Evolutionary conservation across 2,888 invertebrate genomes (phyloP).

Genomic region (Macrophya annulata): DNA sequence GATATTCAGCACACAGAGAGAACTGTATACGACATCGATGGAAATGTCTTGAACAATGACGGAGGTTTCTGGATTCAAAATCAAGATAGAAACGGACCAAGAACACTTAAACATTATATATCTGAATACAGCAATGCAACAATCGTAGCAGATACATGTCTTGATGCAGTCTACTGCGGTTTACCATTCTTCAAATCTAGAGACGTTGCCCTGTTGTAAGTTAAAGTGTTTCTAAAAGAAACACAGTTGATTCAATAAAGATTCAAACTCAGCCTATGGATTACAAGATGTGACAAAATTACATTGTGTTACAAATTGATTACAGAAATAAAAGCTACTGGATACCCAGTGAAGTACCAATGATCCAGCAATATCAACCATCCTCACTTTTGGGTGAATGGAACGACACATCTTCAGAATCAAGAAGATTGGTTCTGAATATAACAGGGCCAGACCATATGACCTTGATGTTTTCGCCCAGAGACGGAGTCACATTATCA

Average conservation of each 20-base stretch:
- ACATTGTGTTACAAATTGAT: neutral
- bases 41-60: constrained; percentile 40
- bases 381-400: constrained; percentile 44
- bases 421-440: constrained; percentile 43
- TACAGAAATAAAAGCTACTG: constrained; percentile 49
- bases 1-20: constrained; percentile 54
- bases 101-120: constrained; percentile 38
- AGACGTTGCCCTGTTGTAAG: constrained; percentile 33
- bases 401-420: constrained; percentile 38
- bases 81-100: constrained; percentile 54
- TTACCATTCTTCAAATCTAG: constrained; percentile 53
- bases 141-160: constrained; percentile 34
- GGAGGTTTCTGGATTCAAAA: constrained; percentile 54
- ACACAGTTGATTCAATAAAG: neutral
- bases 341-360: constrained; percentile 50
- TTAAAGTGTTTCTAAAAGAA: neutral
- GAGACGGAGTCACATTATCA: constrained; percentile 38
- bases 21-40: constrained; percentile 52
- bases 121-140: constrained; percentile 48
- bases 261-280: neutral
- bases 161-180: constrained; percentile 45
- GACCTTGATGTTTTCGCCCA: constrained; percentile 46
- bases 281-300: neutral
- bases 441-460: constrained; percentile 51
- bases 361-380: constrained; percentile 43